Base-by-base conservation (phyloP, 2,113 vertebrate species). In the Cinclus cinclus region DNA sequence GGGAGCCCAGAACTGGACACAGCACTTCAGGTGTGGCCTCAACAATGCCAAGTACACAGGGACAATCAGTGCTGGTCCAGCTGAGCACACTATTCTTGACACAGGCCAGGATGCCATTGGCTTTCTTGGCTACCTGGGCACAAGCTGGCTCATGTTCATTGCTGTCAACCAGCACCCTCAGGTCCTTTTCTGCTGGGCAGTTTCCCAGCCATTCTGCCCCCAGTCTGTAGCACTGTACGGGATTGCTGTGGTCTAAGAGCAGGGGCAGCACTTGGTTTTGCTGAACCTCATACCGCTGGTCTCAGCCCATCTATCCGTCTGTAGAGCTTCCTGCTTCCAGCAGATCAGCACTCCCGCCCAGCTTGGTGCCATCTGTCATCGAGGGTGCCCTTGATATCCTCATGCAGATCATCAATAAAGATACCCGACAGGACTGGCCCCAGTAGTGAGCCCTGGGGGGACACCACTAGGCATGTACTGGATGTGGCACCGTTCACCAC, bases 181-280 rank as follows among this genome's bases (percentile, higher is more conserved):
- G 16, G 9, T 42, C 17, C 31, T 64, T 35, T 56, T 27, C 30
- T 25, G 2, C 20, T 11, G 13, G 30, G 49, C 63, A 44, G 9
- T 4, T 80, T 64, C 31, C 14, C 67, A 64, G 42, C 3, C 11
- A 37, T 17, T 56, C 42, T 49, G 18, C 11, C 35, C 16, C 8
- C 5, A 42, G 17, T 5, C 42, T 41, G 7, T 25, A 3, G 2
- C 1, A 0, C 20, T 64, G 9, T 6, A 17, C 0, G 2, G 7
- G n/a, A 5, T 10, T 63, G 8, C 8, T 71, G 30, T 31, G 21
- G n/a, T 22, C 30, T 8, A 49, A 49, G 65, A 27, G 35, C 15
- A 88, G 30, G 13, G 64, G 13, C 6, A 28, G 28, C 12, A 24
- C 17, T 15, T 56, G 25, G 13, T 31, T 21, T 55, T 62, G 15